Evolutionary conservation across 2,113 vertebrate species (phyloP).

Genomic region (Callorhinus ursinus): DNA sequence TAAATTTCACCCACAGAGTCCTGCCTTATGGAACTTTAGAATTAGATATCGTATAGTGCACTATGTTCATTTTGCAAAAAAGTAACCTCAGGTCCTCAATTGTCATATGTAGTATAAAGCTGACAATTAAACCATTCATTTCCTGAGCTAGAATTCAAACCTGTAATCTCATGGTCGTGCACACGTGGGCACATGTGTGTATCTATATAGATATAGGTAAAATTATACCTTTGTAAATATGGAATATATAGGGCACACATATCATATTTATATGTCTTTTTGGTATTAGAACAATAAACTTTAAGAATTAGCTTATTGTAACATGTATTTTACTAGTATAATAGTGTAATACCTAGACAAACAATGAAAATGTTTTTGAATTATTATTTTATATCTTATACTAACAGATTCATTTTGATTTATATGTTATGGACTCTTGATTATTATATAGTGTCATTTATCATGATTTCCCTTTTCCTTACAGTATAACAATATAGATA

Average conservation of each 20-base stretch:
- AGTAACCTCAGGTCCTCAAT: background rate
- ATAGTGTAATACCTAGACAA: background rate
- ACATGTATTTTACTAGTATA: background rate
- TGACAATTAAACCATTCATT: background rate
- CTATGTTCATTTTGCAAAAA: constrained; percentile 42
- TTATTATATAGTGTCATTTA: background rate
- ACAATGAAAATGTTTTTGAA: constrained; percentile 22
- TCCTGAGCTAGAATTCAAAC: background rate
- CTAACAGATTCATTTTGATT: constrained; percentile 4
- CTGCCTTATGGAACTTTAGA: background rate
- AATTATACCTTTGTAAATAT: constrained; percentile 6
- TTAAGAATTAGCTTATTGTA: constrained; percentile 41
- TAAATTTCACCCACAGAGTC: background rate
- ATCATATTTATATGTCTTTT: background rate
- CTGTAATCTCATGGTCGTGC: background rate
- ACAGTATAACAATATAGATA: constrained; percentile 8
- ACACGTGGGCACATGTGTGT: background rate
- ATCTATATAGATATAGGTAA: background rate
- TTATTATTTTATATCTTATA: background rate
- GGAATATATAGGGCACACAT: background rate
- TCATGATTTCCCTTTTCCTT: background rate
- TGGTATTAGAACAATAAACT: background rate
- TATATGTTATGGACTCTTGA: background rate
- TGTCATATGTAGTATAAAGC: constrained; percentile 18
- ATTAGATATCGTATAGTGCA: constrained; percentile 24